These are phyloP conservation scores for Machimus atricapillus DNA, from an alignment of 2,888 invertebrate genomes.

Conservation along the genomic window DNA sequence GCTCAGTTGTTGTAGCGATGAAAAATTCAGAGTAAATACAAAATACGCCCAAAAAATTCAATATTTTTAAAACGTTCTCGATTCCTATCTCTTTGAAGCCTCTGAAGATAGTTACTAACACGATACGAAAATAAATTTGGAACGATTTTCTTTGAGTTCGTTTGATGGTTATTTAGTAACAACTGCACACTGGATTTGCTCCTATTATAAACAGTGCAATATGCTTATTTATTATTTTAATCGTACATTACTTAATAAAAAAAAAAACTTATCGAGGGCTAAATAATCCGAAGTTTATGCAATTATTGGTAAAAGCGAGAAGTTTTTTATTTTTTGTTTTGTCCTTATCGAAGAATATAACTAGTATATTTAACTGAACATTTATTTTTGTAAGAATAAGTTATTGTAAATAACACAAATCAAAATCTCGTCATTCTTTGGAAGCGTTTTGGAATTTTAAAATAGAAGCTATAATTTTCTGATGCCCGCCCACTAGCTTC, in stretches of 20 bases:
- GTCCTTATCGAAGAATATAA: neutral
- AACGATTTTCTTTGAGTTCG: neutral
- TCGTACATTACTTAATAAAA: neutral
- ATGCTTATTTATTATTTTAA: neutral
- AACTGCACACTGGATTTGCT: neutral
- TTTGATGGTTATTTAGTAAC: neutral
- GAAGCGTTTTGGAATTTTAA: no score
- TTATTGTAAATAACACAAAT: no score
- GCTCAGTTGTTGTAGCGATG: neutral
- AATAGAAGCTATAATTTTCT: no score
- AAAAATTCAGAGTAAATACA: neutral
- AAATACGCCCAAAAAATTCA: neutral
- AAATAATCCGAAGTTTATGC: neutral
- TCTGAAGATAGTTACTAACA: conserved; percentile 5
- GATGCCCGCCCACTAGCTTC: no score
- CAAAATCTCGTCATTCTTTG: no score
- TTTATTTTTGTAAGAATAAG: neutral
- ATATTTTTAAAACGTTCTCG: conserved; percentile 1
- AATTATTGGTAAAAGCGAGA: neutral
- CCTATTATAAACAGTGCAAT: neutral
- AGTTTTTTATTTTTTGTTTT: neutral
- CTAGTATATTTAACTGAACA: neutral
- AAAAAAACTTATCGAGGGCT: no score
- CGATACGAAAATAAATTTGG: neutral
- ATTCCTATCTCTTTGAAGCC: conserved; percentile 8